Evolutionary conservation across 2,797 vertebrate genomes (phyloP).

Genomic region (Coregonus suidteri): DNA sequence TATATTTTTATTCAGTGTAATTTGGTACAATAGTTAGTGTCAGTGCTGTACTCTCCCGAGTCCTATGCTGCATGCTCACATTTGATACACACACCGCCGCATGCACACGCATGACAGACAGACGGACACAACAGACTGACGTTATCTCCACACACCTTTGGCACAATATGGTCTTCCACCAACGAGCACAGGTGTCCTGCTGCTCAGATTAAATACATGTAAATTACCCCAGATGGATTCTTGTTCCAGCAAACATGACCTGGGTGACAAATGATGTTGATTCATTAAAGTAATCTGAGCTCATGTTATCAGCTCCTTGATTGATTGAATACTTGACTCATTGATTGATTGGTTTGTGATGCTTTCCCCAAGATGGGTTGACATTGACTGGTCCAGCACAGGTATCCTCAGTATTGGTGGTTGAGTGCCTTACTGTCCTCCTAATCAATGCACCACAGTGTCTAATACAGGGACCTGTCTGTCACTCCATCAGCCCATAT

Average conservation of each 20-base stretch:
- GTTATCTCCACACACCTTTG: conserved; percentile 79
- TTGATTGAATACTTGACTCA: not conserved
- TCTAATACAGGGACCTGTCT: conserved; percentile 12
- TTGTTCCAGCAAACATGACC: conserved; percentile 49
- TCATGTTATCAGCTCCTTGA: not conserved
- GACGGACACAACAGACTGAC: conserved; percentile 66
- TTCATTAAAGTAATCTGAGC: not conserved
- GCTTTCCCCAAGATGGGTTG: not conserved
- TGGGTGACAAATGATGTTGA: conserved; percentile 13
- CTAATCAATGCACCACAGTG: conserved; percentile 9
- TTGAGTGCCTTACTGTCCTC: not conserved
- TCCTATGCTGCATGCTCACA: conserved; percentile 60
- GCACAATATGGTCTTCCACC: conserved; percentile 69
- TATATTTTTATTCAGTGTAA: not conserved
- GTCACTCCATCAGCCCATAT: conserved; percentile 4
- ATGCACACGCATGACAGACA: not conserved
- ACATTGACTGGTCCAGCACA: not conserved
- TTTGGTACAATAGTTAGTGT: conserved; percentile 87
- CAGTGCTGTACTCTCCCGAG: conserved; percentile 80
- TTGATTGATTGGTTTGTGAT: not conserved
- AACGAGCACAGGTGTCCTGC: conserved; percentile 61
- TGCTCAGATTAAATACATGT: conserved; percentile 88
- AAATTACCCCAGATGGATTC: conserved; percentile 89
- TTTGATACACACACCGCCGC: conserved; percentile 9
- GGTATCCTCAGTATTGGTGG: not conserved